Evolutionary conservation across 2,113 vertebrate genomes (phyloP).

Genomic region (Sinocyclocheilus rhinocerous): DNA sequence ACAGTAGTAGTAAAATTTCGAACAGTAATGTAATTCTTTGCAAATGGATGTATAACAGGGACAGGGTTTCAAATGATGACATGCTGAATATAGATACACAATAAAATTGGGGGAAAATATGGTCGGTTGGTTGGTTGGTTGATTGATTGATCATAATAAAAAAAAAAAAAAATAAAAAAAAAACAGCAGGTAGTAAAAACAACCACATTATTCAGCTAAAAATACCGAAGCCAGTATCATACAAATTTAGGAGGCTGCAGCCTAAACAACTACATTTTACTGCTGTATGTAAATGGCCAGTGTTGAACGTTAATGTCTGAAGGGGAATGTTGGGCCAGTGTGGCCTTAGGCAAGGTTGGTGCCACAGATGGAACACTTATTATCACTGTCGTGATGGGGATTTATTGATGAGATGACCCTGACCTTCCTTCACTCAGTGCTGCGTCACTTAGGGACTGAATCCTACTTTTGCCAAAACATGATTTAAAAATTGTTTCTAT

Average conservation of each 20-base stretch:
- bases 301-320: not conserved
- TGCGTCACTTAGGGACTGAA: not conserved
- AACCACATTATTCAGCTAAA: not conserved
- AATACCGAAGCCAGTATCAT: not conserved
- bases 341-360: not conserved
- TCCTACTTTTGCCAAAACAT: not conserved
- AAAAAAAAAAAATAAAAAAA: too few relatives aligned
- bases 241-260: not conserved
- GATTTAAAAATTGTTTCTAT: not conserved
- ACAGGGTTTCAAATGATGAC: not conserved
- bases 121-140: not conserved
- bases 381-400: not conserved
- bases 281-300: not conserved
- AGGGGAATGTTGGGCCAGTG: not conserved
- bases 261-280: not conserved
- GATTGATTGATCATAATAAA: not conserved
- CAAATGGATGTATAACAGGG: not conserved
- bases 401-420: slow-evolving; percentile 6
- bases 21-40: too few relatives aligned
- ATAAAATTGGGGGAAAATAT: not conserved
- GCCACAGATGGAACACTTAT: not conserved
- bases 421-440: not conserved
- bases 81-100: not conserved
- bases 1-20: too few relatives aligned
- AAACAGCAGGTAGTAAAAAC: not conserved